Evolutionary conservation across 35 echinoderm and acorn worm genomes (phyloP).

Genomic region (Strongylocentrotus purpuratus): DNA sequence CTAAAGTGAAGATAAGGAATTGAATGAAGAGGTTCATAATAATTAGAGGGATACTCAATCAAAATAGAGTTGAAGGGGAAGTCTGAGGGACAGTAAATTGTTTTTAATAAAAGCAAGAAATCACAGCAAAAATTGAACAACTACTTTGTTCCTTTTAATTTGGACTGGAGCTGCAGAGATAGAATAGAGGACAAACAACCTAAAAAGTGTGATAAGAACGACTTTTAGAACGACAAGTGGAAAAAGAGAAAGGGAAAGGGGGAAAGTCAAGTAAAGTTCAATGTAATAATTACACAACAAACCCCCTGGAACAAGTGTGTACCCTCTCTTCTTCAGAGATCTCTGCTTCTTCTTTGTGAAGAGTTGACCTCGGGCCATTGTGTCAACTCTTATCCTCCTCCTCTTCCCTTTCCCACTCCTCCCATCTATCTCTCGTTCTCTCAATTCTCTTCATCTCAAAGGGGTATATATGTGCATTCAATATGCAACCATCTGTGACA

Average conservation of each 20-base stretch:
- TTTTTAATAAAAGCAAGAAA: too few species aligned
- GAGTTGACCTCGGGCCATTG: not conserved
- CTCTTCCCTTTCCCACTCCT: not conserved
- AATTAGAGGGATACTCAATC: too few species aligned
- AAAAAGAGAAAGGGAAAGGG: not conserved
- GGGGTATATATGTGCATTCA: not conserved
- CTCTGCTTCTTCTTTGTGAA: not conserved
- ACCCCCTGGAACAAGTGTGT: not conserved
- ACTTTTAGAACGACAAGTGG: too few species aligned
- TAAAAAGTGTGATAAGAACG: not conserved
- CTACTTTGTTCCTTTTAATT: not conserved
- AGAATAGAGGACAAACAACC: not conserved
- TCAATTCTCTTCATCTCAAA: not conserved
- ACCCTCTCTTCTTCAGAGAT: not conserved
- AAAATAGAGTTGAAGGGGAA: too few species aligned
- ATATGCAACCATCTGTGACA: slow-evolving; percentile 1
- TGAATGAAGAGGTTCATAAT: too few species aligned
- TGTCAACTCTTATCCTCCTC: not conserved
- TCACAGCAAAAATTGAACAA: not conserved
- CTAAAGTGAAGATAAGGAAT: too few species aligned
- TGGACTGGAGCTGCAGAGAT: not conserved
- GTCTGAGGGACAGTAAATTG: too few species aligned
- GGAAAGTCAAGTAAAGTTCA: not conserved
- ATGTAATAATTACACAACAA: not conserved
- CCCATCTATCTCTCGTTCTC: not conserved